Evolutionary conservation across 2,113 vertebrate species (phyloP), one percentile per base, ranked within the genome.

Genomic region (Nibea albiflora): DNA sequence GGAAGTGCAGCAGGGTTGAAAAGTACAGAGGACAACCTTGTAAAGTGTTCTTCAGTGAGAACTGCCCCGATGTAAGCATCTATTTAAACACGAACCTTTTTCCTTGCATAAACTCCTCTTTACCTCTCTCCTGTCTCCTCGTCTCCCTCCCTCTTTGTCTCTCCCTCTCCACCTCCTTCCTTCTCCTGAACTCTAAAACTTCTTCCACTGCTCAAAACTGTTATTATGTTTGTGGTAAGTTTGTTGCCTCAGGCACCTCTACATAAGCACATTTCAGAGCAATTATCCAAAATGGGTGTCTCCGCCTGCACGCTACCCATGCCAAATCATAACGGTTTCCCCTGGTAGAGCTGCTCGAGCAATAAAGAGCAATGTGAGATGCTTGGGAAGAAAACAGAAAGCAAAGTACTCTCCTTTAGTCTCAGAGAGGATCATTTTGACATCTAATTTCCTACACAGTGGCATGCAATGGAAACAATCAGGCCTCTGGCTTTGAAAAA

Each of bases 211-310:
- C 78, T 86, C 66, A 67, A 86, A 90, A 90, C 84, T 89, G 88
- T 89, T 91, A 91, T 92, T 89, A 91, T 90, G 86, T 88, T 87
- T 88, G 87, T 61, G 89, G 92, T 83, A 83, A 88, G 86, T 70
- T 84, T 82, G 82, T 86, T 82, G 90, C 91, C 90, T 82, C 57
- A 76, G 84, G 92, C 90, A 79, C 66, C 72, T 89, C 80, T 67
- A 85, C 87, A 89, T 88, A 87, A 90, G 91, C 90, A 89, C 89
- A 93, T 93, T 90, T 93, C 87, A 87, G 85, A 85, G 87, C 87
- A 91, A 93, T 94, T 94, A 94, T 91, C 85, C 85, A 85, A 90
- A 92, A 92, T 89, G 87, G 84, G 89, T 85, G 86, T 88, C 85
- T 93, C 82, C 87, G 86, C 77, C 86, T 90, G 73, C 80, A 81